These are phyloP conservation scores for Busseola fusca DNA, from an alignment of 2,888 invertebrate species.

Conservation along the genomic window DNA sequence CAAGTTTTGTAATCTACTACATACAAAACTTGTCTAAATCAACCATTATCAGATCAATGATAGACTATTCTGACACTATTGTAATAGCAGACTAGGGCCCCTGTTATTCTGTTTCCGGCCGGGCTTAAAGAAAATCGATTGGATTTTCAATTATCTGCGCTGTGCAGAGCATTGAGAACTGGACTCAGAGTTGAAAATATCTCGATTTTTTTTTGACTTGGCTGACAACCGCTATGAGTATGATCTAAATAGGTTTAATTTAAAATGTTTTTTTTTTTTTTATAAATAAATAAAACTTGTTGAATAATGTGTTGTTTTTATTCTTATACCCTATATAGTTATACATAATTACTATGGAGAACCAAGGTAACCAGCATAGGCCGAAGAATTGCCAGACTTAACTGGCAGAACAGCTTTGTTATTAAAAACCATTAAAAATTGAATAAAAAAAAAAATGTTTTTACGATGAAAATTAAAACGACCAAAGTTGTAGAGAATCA, in stretches of 20 bases:
- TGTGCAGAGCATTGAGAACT: background rate
- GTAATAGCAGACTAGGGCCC: too few relatives aligned
- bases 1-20: too few relatives aligned
- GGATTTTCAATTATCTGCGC: background rate
- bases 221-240: background rate
- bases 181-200: too few relatives aligned
- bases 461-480: too few relatives aligned
- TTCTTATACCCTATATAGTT: background rate
- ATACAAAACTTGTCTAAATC: too few relatives aligned
- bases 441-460: too few relatives aligned
- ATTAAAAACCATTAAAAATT: too few relatives aligned
- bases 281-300: conserved; percentile 45
- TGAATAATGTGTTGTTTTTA: conserved; percentile 13
- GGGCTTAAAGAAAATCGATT: background rate
- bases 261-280: background rate
- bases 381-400: too few relatives aligned
- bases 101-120: too few relatives aligned
- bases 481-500: too few relatives aligned
- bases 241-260: conserved; percentile 5
- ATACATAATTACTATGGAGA: background rate
- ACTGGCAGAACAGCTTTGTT: background rate
- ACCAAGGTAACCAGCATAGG: background rate
- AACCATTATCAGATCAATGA: too few relatives aligned
- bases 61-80: too few relatives aligned
- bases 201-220: background rate